phyloP scores from a whole-genome alignment of 2,888 invertebrate genomes.

The Apamea monoglypha region DNA sequence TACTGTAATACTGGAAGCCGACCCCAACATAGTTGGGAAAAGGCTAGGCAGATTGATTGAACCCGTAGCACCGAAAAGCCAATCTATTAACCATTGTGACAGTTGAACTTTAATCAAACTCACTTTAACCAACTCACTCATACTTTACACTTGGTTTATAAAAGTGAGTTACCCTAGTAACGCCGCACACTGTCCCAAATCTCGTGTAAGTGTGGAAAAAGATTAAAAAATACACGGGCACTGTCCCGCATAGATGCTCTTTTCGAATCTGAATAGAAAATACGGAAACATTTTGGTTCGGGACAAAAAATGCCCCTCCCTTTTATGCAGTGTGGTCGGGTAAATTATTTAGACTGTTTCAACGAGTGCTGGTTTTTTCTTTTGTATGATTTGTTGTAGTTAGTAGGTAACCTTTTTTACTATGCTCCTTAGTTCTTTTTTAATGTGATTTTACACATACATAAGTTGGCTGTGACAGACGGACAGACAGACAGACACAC shows the following conservation, averaged over 20 bases:
- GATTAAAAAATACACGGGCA: constrained; percentile 64
- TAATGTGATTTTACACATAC: neutral
- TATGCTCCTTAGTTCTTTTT: neutral
- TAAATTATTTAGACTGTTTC: constrained; percentile 61
- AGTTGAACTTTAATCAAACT: neutral
- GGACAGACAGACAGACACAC: no score
- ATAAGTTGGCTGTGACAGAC: no score
- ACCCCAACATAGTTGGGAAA: neutral
- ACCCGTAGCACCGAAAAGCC: neutral
- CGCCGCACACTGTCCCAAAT: constrained; percentile 60
- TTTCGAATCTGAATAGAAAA: constrained; percentile 67
- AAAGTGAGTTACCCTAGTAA: constrained; percentile 52
- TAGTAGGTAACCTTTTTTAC: neutral
- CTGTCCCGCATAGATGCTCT: constrained; percentile 69
- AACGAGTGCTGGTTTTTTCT: constrained; percentile 18
- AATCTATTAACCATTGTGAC: neutral
- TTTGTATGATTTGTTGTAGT: constrained; percentile 28
- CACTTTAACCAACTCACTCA: constrained; percentile 1
- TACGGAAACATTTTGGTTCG: constrained; percentile 60
- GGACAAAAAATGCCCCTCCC: constrained; percentile 59
- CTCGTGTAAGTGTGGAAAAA: constrained; percentile 67
- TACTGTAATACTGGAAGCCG: neutral
- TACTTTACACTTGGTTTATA: constrained; percentile 1
- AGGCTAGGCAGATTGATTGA: neutral
- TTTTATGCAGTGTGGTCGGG: constrained; percentile 45